Evolutionary conservation across 2,797 vertebrate genomes (phyloP).

Genomic region (Falco biarmicus): DNA sequence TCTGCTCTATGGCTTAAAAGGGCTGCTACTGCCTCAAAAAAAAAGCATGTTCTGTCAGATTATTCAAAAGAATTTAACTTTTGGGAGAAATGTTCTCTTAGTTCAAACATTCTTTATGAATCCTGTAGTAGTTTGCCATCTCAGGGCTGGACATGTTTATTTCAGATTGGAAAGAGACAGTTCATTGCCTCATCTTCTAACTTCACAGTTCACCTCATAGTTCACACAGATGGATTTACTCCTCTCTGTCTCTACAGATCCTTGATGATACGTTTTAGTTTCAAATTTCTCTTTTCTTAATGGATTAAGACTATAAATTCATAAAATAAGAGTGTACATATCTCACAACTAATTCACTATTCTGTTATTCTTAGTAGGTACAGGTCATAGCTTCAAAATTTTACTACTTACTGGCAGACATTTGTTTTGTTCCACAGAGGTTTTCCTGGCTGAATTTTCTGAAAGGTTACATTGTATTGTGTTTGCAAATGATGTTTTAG

Average conservation of each 20-base stretch:
- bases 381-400: background rate
- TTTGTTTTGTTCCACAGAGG: background rate
- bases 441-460: background rate
- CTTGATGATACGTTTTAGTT: background rate
- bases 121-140: constrained; percentile 20
- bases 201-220: background rate
- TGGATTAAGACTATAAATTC: background rate
- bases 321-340: background rate
- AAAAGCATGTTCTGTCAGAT: constrained; percentile 47
- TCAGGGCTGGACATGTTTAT: constrained; percentile 1
- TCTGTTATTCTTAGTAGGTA: background rate
- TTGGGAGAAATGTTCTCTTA: constrained; percentile 8
- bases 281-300: background rate
- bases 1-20: constrained; percentile 56
- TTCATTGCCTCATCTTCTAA: background rate
- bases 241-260: background rate
- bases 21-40: constrained; percentile 36
- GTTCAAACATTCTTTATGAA: constrained; percentile 13
- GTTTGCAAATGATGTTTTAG: background rate
- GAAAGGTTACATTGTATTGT: background rate
- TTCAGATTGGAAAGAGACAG: constrained; percentile 9
- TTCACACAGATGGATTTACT: background rate
- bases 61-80: constrained; percentile 60
- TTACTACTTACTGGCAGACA: background rate
- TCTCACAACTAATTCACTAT: background rate